A percentile compares a stretch with the other conserved stretches of the same genome.
These are phyloP conservation scores for Leptoclinus maculatus DNA, from an alignment of 2,797 vertebrate species.

Conservation along the genomic window DNA sequence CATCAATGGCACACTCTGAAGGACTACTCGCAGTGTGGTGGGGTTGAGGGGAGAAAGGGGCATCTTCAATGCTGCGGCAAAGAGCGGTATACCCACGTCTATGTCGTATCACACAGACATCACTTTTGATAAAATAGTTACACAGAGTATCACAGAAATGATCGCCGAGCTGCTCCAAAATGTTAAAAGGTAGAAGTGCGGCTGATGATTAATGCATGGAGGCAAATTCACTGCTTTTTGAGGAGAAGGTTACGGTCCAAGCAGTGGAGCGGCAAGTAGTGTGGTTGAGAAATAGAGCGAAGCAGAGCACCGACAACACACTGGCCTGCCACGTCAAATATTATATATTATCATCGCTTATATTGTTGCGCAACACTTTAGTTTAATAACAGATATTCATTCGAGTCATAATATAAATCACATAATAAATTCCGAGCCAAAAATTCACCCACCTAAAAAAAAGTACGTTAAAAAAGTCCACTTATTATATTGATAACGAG, in stretches of 20 bases:
- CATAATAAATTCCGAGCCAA: neutral
- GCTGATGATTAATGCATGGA: conserved; percentile 18
- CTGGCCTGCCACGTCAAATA: neutral
- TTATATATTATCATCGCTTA: neutral
- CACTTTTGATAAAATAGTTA: conserved; percentile 4
- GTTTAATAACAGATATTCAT: neutral
- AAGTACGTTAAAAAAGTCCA: neutral
- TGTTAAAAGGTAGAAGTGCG: conserved; percentile 3
- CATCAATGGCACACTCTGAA: conserved; percentile 35
- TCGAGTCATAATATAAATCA: neutral
- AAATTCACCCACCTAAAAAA: neutral
- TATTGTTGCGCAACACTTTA: neutral
- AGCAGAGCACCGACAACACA: neutral
- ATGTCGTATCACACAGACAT: conserved; percentile 15
- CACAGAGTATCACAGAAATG: neutral
- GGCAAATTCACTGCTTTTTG: neutral
- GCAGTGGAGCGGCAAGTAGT: neutral
- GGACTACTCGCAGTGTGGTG: conserved; percentile 22
- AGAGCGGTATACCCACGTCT: conserved; percentile 41
- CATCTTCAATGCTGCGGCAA: conserved; percentile 54
- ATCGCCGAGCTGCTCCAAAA: neutral
- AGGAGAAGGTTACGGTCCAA: conserved; percentile 2
- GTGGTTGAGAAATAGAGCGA: neutral
- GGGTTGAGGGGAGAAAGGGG: conserved; percentile 33
- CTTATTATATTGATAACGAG: neutral